Conservation (phyloP, 2,797 vertebrate genomes). For the Melanotaenia maccullochi region DNA sequence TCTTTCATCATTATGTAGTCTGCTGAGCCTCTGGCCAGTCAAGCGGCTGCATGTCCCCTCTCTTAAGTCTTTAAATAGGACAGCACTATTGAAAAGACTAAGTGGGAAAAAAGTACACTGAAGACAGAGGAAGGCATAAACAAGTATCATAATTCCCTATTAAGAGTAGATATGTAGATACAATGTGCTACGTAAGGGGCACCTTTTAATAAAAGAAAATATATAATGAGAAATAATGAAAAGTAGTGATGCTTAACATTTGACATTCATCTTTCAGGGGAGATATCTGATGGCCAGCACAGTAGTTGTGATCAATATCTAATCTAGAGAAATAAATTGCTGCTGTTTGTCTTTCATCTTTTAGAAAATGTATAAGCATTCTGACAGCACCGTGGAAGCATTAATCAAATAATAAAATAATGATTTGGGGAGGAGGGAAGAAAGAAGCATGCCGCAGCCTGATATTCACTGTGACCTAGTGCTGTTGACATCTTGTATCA, state of each 20-base stretch:
- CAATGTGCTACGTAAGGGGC: neutral
- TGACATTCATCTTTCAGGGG: slow-evolving; percentile 83
- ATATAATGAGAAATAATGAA: slow-evolving; percentile 37
- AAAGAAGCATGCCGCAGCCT: slow-evolving; percentile 51
- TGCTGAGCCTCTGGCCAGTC: slow-evolving; percentile 60
- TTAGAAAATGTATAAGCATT: slow-evolving; percentile 83
- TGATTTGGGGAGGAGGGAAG: slow-evolving; percentile 57
- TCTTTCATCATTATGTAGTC: slow-evolving; percentile 70
- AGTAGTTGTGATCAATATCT: slow-evolving; percentile 87
- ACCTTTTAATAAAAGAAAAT: slow-evolving; percentile 28
- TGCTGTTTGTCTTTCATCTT: slow-evolving; percentile 87
- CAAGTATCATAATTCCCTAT: slow-evolving; percentile 47
- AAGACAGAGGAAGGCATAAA: slow-evolving; percentile 37
- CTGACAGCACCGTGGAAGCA: slow-evolving; percentile 80
- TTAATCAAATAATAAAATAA: slow-evolving; percentile 86
- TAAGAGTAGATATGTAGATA: slow-evolving; percentile 14
- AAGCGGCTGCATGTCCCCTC: slow-evolving; percentile 60
- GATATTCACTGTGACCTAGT: slow-evolving; percentile 70
- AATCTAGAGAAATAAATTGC: slow-evolving; percentile 88
- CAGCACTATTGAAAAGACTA: slow-evolving; percentile 40
- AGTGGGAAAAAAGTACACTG: slow-evolving; percentile 9
- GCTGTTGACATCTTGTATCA: slow-evolving; percentile 77
- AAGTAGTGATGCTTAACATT: slow-evolving; percentile 64
- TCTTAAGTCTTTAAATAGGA: slow-evolving; percentile 56
- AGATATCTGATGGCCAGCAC: slow-evolving; percentile 81